Evolutionary conservation across 2,888 invertebrate genomes (phyloP), one percentile per base, ranked within the genome.

Genomic region (Lepidocyrtoides sp.): DNA sequence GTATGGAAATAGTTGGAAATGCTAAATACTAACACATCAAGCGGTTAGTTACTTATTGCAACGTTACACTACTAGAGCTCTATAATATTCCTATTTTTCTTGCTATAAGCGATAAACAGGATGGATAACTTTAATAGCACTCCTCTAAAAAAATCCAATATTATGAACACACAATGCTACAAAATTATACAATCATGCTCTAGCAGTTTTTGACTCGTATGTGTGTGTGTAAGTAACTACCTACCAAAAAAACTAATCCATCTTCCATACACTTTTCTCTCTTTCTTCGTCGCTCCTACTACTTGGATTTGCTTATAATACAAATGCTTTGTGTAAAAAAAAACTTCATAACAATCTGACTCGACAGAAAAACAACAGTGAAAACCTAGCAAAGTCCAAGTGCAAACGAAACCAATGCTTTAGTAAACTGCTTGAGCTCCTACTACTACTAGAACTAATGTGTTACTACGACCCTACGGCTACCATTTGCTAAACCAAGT

Each of bases 201-300:
- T 23, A 23, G 23, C 23, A 75, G 72, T 79, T 79, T 79, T 79
- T 60, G 77, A 36, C 77, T 77, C 77, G 79, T 79, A 44, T 75
- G 26, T 26, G 66, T 60, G 17, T 54, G 20, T 23, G 60, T 32
- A 32, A 72, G 23, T 72, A 26, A n/a, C n/a, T 54, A 79, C 79
- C 79, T 79, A 51, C 51, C 26, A 48, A 20, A 69, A 10, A 75
- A 23, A 69, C 29, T 79, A 79, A 79, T 79, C 51, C 79, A 79
- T 79, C 72, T 72, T 72, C 54, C 54, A 51, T 72, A 72, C 44
- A n/a, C 44, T 23, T 72, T 72, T 72, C n/a, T 77, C 54, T 51
- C 36, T 75, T 23, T 20, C 17, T 41, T 10, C 10, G 4, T 48
- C 48, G 10, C 8, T 48, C 48, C 48, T 14, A 48, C 14, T 48